A percentile compares a stretch with the other conserved stretches of the same genome.
phyloP scores from a whole-genome alignment of 2,797 vertebrate genomes.

The Hippocampus kuda region DNA sequence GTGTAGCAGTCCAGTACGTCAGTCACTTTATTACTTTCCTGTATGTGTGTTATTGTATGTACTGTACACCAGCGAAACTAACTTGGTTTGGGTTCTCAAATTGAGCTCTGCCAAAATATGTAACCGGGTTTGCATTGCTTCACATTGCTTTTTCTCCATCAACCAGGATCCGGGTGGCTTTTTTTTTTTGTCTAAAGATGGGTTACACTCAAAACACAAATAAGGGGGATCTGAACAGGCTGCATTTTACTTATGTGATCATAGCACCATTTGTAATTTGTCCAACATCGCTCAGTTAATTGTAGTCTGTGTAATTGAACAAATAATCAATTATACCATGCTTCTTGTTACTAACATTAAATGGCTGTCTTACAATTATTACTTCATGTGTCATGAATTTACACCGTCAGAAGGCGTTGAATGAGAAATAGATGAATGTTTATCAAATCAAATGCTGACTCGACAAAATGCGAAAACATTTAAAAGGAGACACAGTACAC shows the following conservation, averaged over 20 bases:
- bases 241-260: conserved; percentile 69
- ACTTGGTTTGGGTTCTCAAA: conserved; percentile 31
- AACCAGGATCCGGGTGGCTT: conserved; percentile 36
- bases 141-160: conserved; percentile 29
- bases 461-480: not conserved
- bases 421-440: not conserved
- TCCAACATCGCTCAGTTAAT: conserved; percentile 60
- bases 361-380: conserved; percentile 70
- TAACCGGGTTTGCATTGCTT: conserved; percentile 22
- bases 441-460: not conserved
- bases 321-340: conserved; percentile 43
- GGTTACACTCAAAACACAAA: conserved; percentile 61
- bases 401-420: not conserved
- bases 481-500: no score
- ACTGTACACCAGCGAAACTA: conserved; percentile 48
- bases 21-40: conserved; percentile 63
- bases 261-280: conserved; percentile 68
- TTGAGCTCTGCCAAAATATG: conserved; percentile 23
- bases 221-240: conserved; percentile 67
- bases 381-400: conserved; percentile 24
- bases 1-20: conserved; percentile 62
- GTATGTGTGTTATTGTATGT: conserved; percentile 62
- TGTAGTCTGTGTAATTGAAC: conserved; percentile 60
- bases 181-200: conserved; percentile 10
- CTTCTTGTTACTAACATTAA: conserved; percentile 82